Conservation (phyloP, 2,113 vertebrate species). For the Mirza zaza region DNA sequence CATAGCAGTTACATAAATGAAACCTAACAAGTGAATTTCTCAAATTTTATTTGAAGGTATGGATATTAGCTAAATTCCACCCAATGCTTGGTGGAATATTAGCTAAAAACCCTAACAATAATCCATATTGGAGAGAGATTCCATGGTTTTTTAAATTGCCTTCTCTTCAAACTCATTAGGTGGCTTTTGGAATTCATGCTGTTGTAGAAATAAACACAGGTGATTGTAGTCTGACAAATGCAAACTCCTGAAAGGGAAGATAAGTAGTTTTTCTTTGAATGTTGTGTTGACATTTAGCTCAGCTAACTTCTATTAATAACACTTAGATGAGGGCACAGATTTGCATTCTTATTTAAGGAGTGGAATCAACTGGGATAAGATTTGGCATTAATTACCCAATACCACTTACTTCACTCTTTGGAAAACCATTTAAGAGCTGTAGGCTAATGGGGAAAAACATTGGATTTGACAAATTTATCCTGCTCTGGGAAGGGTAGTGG, state of each 20-base stretch:
- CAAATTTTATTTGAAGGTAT: background rate
- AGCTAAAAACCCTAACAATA: background rate
- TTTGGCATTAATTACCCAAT: background rate
- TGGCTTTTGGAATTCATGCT: background rate
- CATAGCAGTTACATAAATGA: background rate
- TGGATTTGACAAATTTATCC: background rate
- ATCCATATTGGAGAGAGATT: background rate
- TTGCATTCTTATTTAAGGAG: constrained; percentile 24
- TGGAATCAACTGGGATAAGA: background rate
- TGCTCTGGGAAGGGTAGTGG: background rate
- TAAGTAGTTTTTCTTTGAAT: background rate
- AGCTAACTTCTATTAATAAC: background rate
- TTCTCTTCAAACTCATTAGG: background rate
- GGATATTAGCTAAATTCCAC: background rate
- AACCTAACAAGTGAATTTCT: background rate
- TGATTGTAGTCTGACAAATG: background rate
- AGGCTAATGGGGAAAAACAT: background rate
- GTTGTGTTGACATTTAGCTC: background rate
- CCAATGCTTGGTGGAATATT: background rate
- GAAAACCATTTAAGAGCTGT: background rate
- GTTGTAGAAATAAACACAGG: background rate
- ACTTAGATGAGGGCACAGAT: background rate
- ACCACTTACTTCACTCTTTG: background rate
- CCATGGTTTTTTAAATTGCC: background rate
- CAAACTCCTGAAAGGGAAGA: background rate